Base-by-base conservation (phyloP, 1,140 invertebrate species). In the Penaeus vannamei region DNA sequence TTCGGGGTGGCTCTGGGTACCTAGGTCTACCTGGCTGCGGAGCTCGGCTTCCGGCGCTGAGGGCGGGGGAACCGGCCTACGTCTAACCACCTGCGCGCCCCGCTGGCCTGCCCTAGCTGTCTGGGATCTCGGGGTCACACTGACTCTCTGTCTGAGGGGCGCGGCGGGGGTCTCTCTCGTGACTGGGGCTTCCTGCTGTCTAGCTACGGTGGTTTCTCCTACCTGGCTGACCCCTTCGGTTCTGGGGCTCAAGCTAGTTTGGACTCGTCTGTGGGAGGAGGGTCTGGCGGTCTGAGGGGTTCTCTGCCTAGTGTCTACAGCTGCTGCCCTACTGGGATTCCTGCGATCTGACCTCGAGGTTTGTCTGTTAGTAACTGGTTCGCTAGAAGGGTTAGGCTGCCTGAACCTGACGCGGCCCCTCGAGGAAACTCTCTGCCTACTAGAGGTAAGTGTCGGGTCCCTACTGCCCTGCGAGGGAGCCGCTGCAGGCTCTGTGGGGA, bases 341-440 rank as follows among this genome's bases (percentile, higher is more conserved):
- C 36, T 29, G 14, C 23, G 12, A 12, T 2, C 12, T 64, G 81
- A 60, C 3, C 46, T 62, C 17, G 81, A 26, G 23, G 81, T 60
- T 62, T 84, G 46, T 8, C 29, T 59, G 60, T 20, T 62, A 60
- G 46, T 69, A 23, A 12, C n/a, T 62, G 72, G 17, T 32, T 84
- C 36, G 36, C 46, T 29, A 23, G 53, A n/a, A 36, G 85, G 46
- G 42, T 69, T 32, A 23, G 86, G 17, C 83, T 83, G 80, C 62
- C 86, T 87, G 72, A 64, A 85, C n/a, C 83, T 89, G 3, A 17
- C 53, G 53, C 87, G 87, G 53, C 87, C 87, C 46, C 87, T 77
- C 0, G 87, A 89, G 72, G 87, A 64, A n/a, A 79, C 42, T 26
- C 72, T 76, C 53, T 53, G 53, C 1, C 53, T 53, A 53, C 53